phyloP scores from a whole-genome alignment of 1,140 invertebrate genomes.

The Sesamia nonagrioides region DNA sequence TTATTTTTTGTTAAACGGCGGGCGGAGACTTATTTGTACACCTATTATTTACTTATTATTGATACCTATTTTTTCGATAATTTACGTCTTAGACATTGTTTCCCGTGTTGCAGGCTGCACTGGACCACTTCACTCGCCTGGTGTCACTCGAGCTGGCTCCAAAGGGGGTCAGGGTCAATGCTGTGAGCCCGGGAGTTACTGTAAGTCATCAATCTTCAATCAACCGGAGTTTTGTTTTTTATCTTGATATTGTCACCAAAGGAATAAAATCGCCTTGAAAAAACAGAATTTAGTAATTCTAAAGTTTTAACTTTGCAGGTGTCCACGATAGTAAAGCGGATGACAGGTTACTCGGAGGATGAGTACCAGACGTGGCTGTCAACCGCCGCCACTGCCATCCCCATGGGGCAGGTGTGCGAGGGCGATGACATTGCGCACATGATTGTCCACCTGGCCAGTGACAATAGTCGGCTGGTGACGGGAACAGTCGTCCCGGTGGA shows the following conservation, averaged over 20 bases:
- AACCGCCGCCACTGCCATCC: conserved; percentile 4
- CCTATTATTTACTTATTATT: too few relatives aligned
- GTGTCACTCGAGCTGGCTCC: conserved; percentile 90
- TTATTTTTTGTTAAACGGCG: too few relatives aligned
- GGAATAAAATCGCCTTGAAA: too few relatives aligned
- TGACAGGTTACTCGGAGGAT: conserved; percentile 52
- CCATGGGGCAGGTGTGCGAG: conserved; percentile 91
- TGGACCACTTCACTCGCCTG: conserved; percentile 93
- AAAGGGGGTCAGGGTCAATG: conserved; percentile 91
- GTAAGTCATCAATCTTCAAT: conserved; percentile 78
- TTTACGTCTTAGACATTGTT: too few relatives aligned
- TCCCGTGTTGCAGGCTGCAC: conserved; percentile 88
- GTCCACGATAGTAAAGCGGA: conserved; percentile 54
- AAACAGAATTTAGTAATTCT: neutral
- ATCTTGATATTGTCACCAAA: too few relatives aligned
- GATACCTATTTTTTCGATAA: too few relatives aligned
- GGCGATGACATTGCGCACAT: conserved; percentile 92
- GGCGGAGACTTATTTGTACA: too few relatives aligned
- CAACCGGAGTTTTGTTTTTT: too few relatives aligned
- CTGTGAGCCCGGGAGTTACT: conserved; percentile 91
- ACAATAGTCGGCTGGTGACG: conserved; percentile 47
- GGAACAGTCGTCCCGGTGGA: conserved; percentile 49
- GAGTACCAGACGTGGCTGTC: conserved; percentile 55
- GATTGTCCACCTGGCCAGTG: conserved; percentile 91
- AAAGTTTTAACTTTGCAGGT: conserved; percentile 41